phyloP scores from a whole-genome alignment of 2,797 vertebrate genomes.

The Clarias pachynema region DNA sequence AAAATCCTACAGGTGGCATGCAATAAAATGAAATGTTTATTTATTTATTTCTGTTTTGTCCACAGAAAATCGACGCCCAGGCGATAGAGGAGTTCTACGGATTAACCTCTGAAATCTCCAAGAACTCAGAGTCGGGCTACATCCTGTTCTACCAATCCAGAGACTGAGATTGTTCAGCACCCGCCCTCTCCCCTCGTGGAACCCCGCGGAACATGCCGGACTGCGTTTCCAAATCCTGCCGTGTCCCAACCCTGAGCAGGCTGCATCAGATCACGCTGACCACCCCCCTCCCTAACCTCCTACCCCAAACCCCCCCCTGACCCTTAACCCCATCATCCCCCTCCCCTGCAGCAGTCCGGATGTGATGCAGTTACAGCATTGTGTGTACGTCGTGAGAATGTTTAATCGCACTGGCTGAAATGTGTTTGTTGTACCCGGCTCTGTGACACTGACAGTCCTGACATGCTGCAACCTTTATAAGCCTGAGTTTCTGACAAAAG shows the following conservation, averaged over 20 bases:
- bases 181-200: constrained; percentile 58
- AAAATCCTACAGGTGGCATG: no score
- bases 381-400: constrained; percentile 66
- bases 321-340: constrained; percentile 42
- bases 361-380: constrained; percentile 43
- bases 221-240: constrained; percentile 53
- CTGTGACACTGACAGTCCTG: constrained; percentile 65
- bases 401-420: constrained; percentile 63
- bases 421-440: constrained; percentile 59
- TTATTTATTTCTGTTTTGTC: neutral
- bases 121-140: constrained; percentile 92
- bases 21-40: no score
- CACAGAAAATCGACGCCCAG: constrained; percentile 91
- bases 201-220: constrained; percentile 56
- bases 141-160: constrained; percentile 93
- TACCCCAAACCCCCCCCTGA: constrained; percentile 30
- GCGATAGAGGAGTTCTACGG: constrained; percentile 94
- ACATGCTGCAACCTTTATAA: constrained; percentile 63
- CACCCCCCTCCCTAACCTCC: constrained; percentile 33
- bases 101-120: constrained; percentile 90
- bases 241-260: constrained; percentile 65
- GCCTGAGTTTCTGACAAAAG: constrained; percentile 59
- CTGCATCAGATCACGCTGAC: constrained; percentile 60
- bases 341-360: constrained; percentile 45
- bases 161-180: constrained; percentile 75